Percentiles rank a stretch among this genome's conserved stretches.
Conservation (phyloP, 2,797 vertebrate species). For the Rhabdophis nuchalis region DNA sequence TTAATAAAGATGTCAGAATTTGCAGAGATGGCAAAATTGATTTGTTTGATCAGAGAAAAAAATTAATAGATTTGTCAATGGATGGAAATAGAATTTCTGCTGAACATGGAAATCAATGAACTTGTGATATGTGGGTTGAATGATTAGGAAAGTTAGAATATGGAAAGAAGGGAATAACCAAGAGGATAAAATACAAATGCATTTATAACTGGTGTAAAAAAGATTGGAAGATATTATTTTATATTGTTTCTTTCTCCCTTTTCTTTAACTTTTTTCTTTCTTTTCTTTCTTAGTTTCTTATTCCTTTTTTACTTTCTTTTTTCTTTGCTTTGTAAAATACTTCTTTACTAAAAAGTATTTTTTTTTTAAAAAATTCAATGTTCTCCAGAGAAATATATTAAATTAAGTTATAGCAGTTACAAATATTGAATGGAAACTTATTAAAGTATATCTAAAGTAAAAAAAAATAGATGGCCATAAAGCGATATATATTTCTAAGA, state of each 20-base stretch:
- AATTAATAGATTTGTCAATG: neutral
- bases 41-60: neutral
- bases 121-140: neutral
- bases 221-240: neutral
- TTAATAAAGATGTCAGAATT: neutral
- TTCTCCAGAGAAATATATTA: neutral
- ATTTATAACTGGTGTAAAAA: neutral
- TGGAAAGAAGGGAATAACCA: neutral
- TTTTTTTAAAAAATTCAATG: neutral
- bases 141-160: neutral
- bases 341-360: neutral
- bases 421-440: neutral
- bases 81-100: neutral
- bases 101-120: neutral
- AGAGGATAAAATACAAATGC: neutral
- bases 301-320: neutral
- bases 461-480: neutral
- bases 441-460: neutral
- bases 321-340: neutral
- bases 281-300: neutral
- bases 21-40: neutral
- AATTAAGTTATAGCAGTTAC: neutral
- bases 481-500: neutral
- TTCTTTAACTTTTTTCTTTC: neutral
- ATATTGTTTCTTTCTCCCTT: neutral